Evolutionary conservation across 2,113 vertebrate genomes (phyloP).

Genomic region (Antechinus flavipes): DNA sequence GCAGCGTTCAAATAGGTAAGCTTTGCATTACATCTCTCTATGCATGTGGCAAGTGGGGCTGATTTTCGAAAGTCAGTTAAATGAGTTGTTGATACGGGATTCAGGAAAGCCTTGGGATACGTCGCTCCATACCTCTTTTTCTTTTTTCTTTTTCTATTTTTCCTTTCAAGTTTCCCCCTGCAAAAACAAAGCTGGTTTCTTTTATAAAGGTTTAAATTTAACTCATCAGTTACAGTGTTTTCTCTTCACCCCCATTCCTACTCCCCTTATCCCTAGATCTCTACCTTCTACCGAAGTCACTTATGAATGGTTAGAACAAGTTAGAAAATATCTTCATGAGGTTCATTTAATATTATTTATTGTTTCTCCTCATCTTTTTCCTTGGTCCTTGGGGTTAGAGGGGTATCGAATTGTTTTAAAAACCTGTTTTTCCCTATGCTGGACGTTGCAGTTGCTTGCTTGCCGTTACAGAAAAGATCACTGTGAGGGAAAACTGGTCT

Average conservation of each 20-base stretch:
- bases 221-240: background rate
- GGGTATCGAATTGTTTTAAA: constrained; percentile 38
- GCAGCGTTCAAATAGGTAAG: constrained; percentile 99
- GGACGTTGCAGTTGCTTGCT: constrained; percentile 65
- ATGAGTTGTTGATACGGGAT: constrained; percentile 59
- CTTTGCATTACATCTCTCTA: constrained; percentile 61
- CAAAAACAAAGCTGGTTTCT: background rate
- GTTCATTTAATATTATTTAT: background rate
- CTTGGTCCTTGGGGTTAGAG: constrained; percentile 8
- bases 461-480: background rate
- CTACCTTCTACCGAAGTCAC: background rate
- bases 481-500: background rate
- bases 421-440: constrained; percentile 1
- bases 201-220: background rate
- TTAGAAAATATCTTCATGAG: constrained; percentile 11
- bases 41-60: constrained; percentile 39
- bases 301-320: constrained; percentile 49
- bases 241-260: constrained; percentile 25
- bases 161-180: too few species aligned
- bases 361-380: background rate
- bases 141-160: background rate
- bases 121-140: too few species aligned
- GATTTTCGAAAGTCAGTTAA: constrained; percentile 73
- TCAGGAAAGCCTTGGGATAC: background rate
- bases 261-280: background rate